These are phyloP conservation scores for Sminthurinus aureus DNA, from an alignment of 2,888 invertebrate genomes.

Conservation along the genomic window DNA sequence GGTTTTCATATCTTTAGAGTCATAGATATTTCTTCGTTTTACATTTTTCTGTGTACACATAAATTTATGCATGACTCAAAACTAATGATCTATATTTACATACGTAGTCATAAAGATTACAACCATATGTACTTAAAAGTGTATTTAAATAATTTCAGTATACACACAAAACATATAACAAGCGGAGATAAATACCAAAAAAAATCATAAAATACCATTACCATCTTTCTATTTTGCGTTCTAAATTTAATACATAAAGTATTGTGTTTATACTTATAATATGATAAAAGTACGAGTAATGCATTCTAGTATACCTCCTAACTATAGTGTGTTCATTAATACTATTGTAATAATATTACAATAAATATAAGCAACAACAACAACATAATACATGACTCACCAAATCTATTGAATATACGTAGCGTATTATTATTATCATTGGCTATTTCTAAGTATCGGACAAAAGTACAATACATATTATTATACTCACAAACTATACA, in stretches of 20 bases:
- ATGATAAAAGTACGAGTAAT: neutral
- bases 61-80: too few relatives aligned
- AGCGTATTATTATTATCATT: neutral
- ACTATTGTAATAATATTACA: neutral
- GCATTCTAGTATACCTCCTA: neutral
- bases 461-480: neutral
- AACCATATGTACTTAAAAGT: too few relatives aligned
- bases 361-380: too few relatives aligned
- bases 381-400: neutral
- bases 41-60: too few relatives aligned
- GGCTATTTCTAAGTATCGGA: neutral
- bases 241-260: neutral
- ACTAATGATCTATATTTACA: too few relatives aligned
- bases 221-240: neutral
- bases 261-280: too few relatives aligned
- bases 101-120: too few relatives aligned
- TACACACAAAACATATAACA: neutral
- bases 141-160: too few relatives aligned
- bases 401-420: neutral
- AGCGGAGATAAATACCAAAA: neutral
- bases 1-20: too few relatives aligned
- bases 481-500: neutral
- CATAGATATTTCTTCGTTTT: too few relatives aligned
- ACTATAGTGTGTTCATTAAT: neutral
- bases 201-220: neutral